phyloP scores from a whole-genome alignment of 2,797 vertebrate species.

The Lagorchestes hirsutus region DNA sequence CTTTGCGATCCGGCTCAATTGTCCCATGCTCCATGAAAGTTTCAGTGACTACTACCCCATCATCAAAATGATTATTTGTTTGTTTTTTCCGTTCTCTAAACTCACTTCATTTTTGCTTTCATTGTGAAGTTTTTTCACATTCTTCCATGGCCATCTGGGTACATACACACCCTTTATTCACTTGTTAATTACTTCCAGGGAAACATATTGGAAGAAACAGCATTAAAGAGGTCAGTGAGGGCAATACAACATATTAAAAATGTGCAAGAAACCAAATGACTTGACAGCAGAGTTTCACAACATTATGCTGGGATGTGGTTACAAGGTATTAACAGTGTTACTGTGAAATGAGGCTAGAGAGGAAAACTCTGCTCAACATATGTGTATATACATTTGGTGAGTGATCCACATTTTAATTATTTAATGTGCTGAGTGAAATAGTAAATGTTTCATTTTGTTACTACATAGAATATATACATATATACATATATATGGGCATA shows the following conservation, averaged over 20 bases:
- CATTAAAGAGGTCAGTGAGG: background rate
- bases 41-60: background rate
- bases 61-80: background rate
- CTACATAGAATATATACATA: background rate
- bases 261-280: background rate
- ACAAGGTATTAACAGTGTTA: background rate
- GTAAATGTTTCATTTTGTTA: background rate
- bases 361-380: background rate
- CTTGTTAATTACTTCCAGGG: background rate
- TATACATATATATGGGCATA: background rate
- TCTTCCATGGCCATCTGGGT: background rate
- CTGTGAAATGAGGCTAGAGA: background rate
- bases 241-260: background rate
- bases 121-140: background rate
- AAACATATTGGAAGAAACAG: background rate
- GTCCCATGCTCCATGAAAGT: background rate
- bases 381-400: background rate
- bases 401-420: background rate
- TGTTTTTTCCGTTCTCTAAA: background rate
- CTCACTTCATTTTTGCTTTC: background rate
- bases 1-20: background rate
- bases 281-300: background rate
- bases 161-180: background rate
- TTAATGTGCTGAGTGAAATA: background rate
- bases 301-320: background rate